Evolutionary conservation across 2,113 vertebrate species (phyloP).

Genomic region (Chaenocephalus aceratus): DNA sequence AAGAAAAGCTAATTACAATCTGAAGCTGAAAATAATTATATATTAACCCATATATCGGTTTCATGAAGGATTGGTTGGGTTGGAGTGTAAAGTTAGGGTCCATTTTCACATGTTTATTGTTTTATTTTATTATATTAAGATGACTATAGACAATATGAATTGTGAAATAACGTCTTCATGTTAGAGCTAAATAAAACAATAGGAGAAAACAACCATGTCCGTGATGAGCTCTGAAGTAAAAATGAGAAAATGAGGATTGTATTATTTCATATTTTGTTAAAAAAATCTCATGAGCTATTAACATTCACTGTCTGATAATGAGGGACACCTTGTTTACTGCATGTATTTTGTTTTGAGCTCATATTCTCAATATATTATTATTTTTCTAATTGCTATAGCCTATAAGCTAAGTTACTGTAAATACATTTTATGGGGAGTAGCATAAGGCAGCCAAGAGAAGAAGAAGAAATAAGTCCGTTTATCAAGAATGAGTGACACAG

Average conservation of each 20-base stretch:
- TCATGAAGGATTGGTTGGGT: background rate
- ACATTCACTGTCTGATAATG: background rate
- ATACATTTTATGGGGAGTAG: too few relatives aligned
- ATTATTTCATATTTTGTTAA: background rate
- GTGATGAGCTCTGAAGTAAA: background rate
- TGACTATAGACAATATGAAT: background rate
- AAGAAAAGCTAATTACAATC: too few relatives aligned
- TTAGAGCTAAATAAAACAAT: background rate
- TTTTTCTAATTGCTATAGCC: background rate
- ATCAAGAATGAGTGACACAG: background rate
- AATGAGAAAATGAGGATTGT: background rate
- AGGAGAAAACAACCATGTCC: background rate
- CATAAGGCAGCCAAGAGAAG: background rate
- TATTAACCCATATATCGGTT: background rate
- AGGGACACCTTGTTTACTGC: background rate
- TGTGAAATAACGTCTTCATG: background rate
- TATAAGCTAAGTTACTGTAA: too few relatives aligned
- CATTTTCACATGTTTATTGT: background rate
- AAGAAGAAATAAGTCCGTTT: background rate
- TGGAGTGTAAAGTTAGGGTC: background rate
- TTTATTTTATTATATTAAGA: background rate
- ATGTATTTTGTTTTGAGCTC: too few relatives aligned
- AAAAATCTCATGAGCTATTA: background rate
- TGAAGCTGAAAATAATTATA: background rate
- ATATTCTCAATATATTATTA: background rate